Evolutionary conservation across 2,888 invertebrate genomes (phyloP).

Genomic region (Eupithecia tripunctaria): DNA sequence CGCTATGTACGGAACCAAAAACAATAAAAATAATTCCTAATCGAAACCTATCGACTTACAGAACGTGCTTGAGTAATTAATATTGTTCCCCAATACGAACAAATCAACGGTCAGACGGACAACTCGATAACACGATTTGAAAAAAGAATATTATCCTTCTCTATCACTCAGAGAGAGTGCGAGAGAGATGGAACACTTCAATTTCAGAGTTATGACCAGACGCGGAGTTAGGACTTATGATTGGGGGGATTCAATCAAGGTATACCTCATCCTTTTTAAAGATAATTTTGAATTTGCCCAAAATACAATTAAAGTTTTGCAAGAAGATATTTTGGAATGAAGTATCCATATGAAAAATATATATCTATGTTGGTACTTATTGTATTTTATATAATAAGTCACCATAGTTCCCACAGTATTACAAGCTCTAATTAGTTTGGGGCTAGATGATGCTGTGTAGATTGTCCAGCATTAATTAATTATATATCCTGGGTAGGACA

Average conservation of each 20-base stretch:
- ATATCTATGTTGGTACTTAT: too few relatives aligned
- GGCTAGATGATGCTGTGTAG: too few relatives aligned
- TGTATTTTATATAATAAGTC: too few relatives aligned
- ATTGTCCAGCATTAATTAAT: too few relatives aligned
- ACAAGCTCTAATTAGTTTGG: too few relatives aligned
- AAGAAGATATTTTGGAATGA: not conserved
- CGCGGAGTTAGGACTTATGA: slow-evolving; percentile 13
- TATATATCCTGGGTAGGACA: too few relatives aligned
- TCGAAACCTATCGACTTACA: slow-evolving; percentile 62
- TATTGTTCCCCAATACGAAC: slow-evolving; percentile 74
- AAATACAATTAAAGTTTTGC: too few relatives aligned
- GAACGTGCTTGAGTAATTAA: slow-evolving; percentile 78
- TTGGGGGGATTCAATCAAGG: not conserved
- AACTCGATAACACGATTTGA: slow-evolving; percentile 69
- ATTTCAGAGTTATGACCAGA: slow-evolving; percentile 57
- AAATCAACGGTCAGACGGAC: slow-evolving; percentile 72
- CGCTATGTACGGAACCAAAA: slow-evolving; percentile 22
- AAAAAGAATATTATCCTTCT: slow-evolving; percentile 64
- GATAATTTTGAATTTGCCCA: too few relatives aligned
- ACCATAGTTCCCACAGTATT: too few relatives aligned
- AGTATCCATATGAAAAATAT: too few relatives aligned
- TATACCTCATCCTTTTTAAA: too few relatives aligned
- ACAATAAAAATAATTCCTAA: slow-evolving; percentile 37
- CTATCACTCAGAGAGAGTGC: slow-evolving; percentile 48
- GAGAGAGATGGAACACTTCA: slow-evolving; percentile 60